Conservation (phyloP, 2,888 invertebrate genomes). For the Malthinus flaveolus region DNA sequence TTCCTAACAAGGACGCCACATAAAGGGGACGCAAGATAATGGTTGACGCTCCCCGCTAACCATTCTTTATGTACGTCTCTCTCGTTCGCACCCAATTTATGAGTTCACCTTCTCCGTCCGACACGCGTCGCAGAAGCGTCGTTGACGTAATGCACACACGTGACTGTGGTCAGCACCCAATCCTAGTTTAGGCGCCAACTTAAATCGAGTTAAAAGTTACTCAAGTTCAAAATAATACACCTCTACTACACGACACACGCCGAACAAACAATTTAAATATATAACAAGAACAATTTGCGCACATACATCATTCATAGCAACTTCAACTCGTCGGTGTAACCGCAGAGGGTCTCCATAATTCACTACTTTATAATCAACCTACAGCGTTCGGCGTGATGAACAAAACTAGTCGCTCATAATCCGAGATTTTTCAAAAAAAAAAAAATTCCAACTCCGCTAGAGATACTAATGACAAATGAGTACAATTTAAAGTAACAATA, state of each 20-base stretch:
- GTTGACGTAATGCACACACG: constrained; percentile 52
- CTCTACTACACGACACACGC: background rate
- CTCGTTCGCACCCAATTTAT: constrained; percentile 56
- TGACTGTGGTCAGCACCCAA: constrained; percentile 49
- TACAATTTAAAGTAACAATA: constrained; percentile 43
- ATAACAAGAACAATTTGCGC: constrained; percentile 15
- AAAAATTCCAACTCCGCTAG: constrained; percentile 30
- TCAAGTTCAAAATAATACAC: constrained; percentile 10
- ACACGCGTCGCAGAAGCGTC: constrained; percentile 50
- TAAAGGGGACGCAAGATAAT: constrained; percentile 55
- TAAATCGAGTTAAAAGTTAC: constrained; percentile 28
- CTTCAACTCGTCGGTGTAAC: constrained; percentile 5
- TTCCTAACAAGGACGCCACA: constrained; percentile 43
- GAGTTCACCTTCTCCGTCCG: constrained; percentile 55
- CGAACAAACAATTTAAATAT: constrained; percentile 18
- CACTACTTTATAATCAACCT: constrained; percentile 2
- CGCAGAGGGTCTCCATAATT: constrained; percentile 16
- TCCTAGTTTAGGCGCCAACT: constrained; percentile 54
- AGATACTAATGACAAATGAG: constrained; percentile 33
- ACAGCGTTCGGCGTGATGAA: background rate
- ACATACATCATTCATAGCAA: constrained; percentile 2
- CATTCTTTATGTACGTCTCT: constrained; percentile 58
- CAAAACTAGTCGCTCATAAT: background rate
- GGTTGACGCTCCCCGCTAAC: constrained; percentile 58
- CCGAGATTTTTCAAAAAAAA: constrained; percentile 2